Percentiles rank a stretch among this genome's conserved stretches.
These are phyloP conservation scores for Belonocnema kinseyi DNA, from an alignment of 1,140 invertebrate genomes.

Conservation along the genomic window DNA sequence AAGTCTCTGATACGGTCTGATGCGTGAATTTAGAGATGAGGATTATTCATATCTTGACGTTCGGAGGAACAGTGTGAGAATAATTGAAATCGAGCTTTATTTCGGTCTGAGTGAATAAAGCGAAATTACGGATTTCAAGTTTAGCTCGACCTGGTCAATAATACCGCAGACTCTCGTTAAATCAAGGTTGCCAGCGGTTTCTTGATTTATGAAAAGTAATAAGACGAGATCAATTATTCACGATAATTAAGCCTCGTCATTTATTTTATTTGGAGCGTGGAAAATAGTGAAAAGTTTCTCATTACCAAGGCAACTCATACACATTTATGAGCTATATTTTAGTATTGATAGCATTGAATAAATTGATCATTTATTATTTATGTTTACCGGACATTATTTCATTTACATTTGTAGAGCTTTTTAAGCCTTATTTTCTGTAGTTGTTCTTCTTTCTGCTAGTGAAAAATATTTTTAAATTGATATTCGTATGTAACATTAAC, in stretches of 20 bases:
- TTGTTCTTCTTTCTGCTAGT: too few relatives aligned
- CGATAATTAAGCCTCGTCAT: not conserved
- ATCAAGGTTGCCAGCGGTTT: slow-evolving; percentile 1
- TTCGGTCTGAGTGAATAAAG: not conserved
- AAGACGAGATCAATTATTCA: not conserved
- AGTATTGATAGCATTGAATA: not conserved
- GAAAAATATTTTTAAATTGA: too few relatives aligned
- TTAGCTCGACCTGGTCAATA: slow-evolving; percentile 4
- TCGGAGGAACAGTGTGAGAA: too few relatives aligned
- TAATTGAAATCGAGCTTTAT: too few relatives aligned
- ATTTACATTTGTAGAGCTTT: not conserved
- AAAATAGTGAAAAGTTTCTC: not conserved
- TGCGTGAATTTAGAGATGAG: too few relatives aligned
- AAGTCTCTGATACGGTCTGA: not conserved
- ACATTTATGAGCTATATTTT: not conserved
- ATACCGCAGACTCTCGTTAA: not conserved
- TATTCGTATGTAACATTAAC: not conserved
- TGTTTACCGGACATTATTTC: too few relatives aligned
- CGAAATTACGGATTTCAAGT: not conserved
- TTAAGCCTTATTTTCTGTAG: not conserved
- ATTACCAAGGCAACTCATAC: not conserved
- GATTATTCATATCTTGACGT: too few relatives aligned
- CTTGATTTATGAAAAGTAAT: slow-evolving; percentile 4
- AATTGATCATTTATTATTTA: not conserved
- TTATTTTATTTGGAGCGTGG: not conserved